phyloP scores from a whole-genome alignment of 2,888 invertebrate genomes.

The Agriotes lineatus region DNA sequence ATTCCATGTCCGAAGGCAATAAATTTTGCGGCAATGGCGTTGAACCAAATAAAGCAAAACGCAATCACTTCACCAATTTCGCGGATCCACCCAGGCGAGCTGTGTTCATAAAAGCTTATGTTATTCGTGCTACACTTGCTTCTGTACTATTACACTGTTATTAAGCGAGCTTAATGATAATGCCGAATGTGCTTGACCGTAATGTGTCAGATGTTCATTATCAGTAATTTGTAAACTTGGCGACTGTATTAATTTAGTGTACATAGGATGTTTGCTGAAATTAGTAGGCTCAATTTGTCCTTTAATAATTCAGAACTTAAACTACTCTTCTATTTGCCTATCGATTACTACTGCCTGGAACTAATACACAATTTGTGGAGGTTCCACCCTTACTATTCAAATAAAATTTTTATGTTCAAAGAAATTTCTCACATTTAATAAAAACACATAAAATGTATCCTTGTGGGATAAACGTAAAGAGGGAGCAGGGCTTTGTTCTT shows the following conservation, averaged over 20 bases:
- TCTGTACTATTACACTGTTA: conserved; percentile 31
- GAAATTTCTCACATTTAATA: too few relatives aligned
- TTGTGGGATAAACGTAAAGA: background rate
- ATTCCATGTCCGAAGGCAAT: background rate
- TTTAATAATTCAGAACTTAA: too few relatives aligned
- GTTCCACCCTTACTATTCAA: too few relatives aligned
- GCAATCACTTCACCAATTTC: conserved; percentile 27
- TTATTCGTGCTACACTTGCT: conserved; percentile 27
- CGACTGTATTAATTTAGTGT: conserved; percentile 1
- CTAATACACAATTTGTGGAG: too few relatives aligned
- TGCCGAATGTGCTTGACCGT: conserved; percentile 25
- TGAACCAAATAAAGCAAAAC: conserved; percentile 20
- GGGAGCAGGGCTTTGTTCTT: background rate
- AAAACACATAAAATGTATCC: background rate
- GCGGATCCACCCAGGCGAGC: conserved; percentile 20
- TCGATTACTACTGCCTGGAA: too few relatives aligned
- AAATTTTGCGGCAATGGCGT: conserved; percentile 11
- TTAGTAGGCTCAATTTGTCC: background rate
- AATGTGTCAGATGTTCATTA: conserved; percentile 23
- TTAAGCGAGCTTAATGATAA: conserved; percentile 31
- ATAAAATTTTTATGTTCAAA: too few relatives aligned
- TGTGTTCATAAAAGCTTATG: conserved; percentile 32
- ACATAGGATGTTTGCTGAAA: background rate
- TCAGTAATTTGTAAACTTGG: conserved; percentile 18
- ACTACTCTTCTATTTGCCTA: too few relatives aligned